These are phyloP conservation scores for Carollia perspicillata DNA, from an alignment of 2,113 vertebrate genomes.

Conservation along the genomic window DNA sequence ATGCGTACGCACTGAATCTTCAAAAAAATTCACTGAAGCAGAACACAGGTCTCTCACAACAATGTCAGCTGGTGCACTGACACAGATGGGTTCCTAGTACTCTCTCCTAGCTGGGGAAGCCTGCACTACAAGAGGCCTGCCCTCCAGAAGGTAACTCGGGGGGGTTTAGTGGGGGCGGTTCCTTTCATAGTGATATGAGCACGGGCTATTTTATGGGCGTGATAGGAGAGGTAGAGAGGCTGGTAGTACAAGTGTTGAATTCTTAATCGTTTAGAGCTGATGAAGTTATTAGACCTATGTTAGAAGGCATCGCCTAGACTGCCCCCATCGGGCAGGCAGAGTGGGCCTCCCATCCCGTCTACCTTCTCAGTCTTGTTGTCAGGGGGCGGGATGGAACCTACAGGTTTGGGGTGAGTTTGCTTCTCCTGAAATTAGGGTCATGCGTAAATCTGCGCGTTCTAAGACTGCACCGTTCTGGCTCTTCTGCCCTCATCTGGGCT, in stretches of 20 bases:
- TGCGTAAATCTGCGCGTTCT: background rate
- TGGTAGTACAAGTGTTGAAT: background rate
- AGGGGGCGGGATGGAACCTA: background rate
- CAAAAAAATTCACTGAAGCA: too few relatives aligned
- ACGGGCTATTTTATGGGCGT: background rate
- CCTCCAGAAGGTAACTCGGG: too few relatives aligned
- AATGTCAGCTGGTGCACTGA: too few relatives aligned
- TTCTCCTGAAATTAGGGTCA: slow-evolving; percentile 2
- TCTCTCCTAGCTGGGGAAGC: too few relatives aligned
- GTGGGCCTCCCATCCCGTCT: background rate
- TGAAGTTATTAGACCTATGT: background rate
- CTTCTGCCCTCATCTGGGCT: background rate
- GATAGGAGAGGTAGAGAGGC: background rate
- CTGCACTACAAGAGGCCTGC: too few relatives aligned
- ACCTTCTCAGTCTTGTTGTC: background rate
- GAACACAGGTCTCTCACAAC: too few relatives aligned
- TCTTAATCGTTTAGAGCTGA: background rate
- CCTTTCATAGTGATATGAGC: background rate
- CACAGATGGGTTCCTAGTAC: too few relatives aligned
- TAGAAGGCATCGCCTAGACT: background rate
- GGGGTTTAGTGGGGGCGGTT: too few relatives aligned
- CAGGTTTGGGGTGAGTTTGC: background rate
- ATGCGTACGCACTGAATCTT: too few relatives aligned
- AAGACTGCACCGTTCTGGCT: background rate
- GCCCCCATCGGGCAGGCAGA: background rate